Conservation (phyloP, 2,888 invertebrate genomes). For the Hirtodrosophila alboralis region DNA sequence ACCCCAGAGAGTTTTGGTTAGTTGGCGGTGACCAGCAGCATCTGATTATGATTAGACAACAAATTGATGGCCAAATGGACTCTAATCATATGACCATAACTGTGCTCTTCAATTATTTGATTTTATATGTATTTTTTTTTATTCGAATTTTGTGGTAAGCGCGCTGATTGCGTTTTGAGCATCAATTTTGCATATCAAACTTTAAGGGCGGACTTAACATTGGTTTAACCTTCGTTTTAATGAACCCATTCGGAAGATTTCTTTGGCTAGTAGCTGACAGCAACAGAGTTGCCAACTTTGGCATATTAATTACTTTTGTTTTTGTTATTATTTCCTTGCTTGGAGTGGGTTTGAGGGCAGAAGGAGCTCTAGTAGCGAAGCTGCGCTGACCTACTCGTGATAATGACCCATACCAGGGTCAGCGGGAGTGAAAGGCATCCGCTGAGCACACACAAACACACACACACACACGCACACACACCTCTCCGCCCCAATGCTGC, state of each 20-base stretch:
- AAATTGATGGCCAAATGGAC: conserved; percentile 28
- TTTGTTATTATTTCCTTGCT: conserved; percentile 3
- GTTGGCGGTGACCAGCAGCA: conserved; percentile 35
- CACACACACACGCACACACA: no score
- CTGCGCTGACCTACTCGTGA: conserved; percentile 27
- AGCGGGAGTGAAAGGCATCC: conserved; percentile 70
- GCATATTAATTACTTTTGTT: conserved; percentile 72
- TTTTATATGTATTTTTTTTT: conserved; percentile 26
- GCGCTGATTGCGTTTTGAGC: conserved; percentile 23
- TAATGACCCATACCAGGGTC: conserved; percentile 61
- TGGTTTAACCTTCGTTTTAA: conserved; percentile 58
- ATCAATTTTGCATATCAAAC: conserved; percentile 27
- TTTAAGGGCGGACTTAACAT: conserved; percentile 38
- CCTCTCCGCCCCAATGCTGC: conserved; percentile 14
- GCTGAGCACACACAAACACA: conserved; percentile 1
- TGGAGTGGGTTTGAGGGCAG: conserved; percentile 1
- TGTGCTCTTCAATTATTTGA: conserved; percentile 29
- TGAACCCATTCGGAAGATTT: conserved; percentile 20
- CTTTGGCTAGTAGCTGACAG: conserved; percentile 21
- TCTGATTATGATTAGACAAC: conserved; percentile 17
- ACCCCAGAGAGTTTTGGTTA: conserved; percentile 53
- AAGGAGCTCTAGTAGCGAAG: conserved; percentile 35
- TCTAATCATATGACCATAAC: conserved; percentile 5
- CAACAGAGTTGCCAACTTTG: conserved; percentile 55
- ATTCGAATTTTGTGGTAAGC: no score